Conservation (phyloP, 2,797 vertebrate species). For the Meriones psammophilus region DNA sequence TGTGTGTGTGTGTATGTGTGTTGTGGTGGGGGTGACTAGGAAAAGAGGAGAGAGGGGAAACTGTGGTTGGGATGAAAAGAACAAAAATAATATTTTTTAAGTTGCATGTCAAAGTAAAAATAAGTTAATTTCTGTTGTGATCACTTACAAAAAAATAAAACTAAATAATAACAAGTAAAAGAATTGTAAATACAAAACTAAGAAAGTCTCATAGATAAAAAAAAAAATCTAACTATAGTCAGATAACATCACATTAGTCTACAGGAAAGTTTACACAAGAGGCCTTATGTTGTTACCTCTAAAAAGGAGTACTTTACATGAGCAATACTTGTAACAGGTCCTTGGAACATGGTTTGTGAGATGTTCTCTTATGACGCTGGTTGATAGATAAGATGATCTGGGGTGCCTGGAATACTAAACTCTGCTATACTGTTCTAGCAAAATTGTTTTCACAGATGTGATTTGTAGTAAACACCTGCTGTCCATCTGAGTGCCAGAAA, state of each 20-base stretch:
- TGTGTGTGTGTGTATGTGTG: too few species aligned
- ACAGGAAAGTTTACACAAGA: conserved; percentile 26
- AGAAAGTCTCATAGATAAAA: conserved; percentile 21
- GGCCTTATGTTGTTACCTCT: neutral
- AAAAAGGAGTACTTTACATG: neutral
- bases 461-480: conserved; percentile 54
- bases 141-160: conserved; percentile 53
- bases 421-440: neutral
- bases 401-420: conserved; percentile 34
- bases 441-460: conserved; percentile 33
- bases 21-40: too few species aligned
- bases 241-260: neutral
- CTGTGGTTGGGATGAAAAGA: neutral
- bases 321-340: neutral
- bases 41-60: neutral
- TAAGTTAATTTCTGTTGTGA: conserved; percentile 26
- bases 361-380: neutral
- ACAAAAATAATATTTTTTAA: neutral
- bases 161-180: conserved; percentile 13
- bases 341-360: neutral
- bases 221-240: conserved; percentile 36
- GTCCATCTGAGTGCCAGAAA: conserved; percentile 59
- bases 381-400: conserved; percentile 19
- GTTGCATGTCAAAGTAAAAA: conserved; percentile 31
- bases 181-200: neutral